phyloP scores from a whole-genome alignment of 2,888 invertebrate genomes.

The Phania funesta region DNA sequence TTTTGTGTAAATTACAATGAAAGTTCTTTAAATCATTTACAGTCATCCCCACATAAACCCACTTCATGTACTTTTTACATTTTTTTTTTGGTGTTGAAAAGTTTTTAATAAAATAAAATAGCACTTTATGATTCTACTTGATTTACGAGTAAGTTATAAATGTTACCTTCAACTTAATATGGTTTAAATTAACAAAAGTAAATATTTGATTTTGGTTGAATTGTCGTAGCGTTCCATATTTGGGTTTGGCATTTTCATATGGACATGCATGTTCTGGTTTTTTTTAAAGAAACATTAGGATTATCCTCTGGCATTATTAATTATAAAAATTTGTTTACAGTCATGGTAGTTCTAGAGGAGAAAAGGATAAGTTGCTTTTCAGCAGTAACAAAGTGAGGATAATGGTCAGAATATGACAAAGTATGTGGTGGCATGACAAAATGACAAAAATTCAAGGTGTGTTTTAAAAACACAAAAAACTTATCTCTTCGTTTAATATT shows the following conservation, averaged over 20 bases:
- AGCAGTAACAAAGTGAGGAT: conserved; percentile 20
- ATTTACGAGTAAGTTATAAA: no score
- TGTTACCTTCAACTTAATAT: conserved; percentile 13
- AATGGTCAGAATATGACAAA: conserved; percentile 39
- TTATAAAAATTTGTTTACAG: conserved; percentile 30
- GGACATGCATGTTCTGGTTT: background rate
- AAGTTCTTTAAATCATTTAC: conserved; percentile 44
- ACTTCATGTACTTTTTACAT: conserved; percentile 1
- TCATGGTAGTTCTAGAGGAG: background rate
- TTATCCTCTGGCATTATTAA: conserved; percentile 59
- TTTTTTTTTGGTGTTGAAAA: no score
- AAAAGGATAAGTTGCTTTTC: conserved; percentile 31
- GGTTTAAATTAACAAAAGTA: background rate
- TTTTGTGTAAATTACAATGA: conserved; percentile 18
- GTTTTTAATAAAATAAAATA: background rate
- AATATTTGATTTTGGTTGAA: conserved; percentile 7
- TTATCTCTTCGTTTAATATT: no score
- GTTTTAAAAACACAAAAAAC: conserved; percentile 40
- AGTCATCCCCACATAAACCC: conserved; percentile 15
- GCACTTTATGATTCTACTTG: no score
- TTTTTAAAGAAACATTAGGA: conserved; percentile 51
- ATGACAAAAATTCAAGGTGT: conserved; percentile 50
- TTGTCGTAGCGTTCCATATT: background rate
- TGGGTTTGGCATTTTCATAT: background rate
- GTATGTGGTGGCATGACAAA: conserved; percentile 21